A percentile compares a stretch with the other conserved stretches of the same genome.
Evolutionary conservation across 2,113 vertebrate genomes (phyloP).

Genomic region (Geococcyx californianus): DNA sequence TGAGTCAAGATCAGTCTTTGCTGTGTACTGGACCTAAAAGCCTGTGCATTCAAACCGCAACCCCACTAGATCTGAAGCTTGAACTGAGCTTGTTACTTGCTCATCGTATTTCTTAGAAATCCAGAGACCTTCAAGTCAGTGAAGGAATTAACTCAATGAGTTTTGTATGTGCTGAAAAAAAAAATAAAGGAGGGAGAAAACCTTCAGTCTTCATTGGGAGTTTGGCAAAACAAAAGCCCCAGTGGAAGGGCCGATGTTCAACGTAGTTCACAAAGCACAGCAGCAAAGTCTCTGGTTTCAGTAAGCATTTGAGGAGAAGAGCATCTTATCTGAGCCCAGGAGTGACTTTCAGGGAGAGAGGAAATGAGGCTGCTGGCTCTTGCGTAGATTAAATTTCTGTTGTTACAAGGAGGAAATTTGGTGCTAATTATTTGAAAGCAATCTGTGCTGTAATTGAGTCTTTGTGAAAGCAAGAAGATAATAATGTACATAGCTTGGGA

Average conservation of each 20-base stretch:
- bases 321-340: not conserved
- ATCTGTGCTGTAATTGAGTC: not conserved
- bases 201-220: not conserved
- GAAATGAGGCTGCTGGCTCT: not conserved
- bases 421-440: slow-evolving; percentile 21
- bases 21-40: not conserved
- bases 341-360: not conserved
- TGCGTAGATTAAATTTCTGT: not conserved
- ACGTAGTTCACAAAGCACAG: not conserved
- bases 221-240: not conserved
- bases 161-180: not conserved
- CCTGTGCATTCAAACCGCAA: not conserved
- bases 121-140: not conserved
- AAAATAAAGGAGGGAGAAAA: not conserved
- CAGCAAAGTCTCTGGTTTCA: not conserved
- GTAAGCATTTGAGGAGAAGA: not conserved
- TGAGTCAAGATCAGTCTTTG: not conserved
- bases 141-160: not conserved
- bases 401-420: slow-evolving; percentile 5
- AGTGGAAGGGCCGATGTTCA: not conserved
- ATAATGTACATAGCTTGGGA: not conserved
- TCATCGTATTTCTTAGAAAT: not conserved
- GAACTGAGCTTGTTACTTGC: not conserved
- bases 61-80: not conserved
- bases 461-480: not conserved